Conservation (phyloP, 2,113 vertebrate genomes). For the Platichthys stellatus region DNA sequence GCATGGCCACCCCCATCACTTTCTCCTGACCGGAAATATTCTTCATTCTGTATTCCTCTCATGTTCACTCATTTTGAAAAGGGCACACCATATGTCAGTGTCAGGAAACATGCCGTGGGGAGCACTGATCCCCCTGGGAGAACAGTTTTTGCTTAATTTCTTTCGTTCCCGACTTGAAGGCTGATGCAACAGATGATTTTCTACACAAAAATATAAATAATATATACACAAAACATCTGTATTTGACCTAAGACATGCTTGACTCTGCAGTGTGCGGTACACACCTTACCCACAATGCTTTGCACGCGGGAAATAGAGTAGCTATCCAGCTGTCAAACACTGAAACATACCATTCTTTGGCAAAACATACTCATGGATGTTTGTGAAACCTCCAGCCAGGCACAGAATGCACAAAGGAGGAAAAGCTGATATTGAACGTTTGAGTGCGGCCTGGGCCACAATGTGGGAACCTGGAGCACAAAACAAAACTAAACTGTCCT, state of each 20-base stretch:
- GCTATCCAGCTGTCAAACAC: not conserved
- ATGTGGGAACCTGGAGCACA: too few relatives aligned
- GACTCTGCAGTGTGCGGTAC: too few relatives aligned
- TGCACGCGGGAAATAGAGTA: not conserved
- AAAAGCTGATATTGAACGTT: too few relatives aligned
- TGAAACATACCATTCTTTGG: not conserved
- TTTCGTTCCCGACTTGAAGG: not conserved
- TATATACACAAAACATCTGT: not conserved
- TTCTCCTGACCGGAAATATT: too few relatives aligned
- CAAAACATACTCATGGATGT: not conserved
- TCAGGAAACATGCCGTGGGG: not conserved
- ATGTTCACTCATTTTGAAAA: not conserved
- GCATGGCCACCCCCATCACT: too few relatives aligned
- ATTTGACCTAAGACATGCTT: not conserved
- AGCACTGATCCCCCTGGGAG: not conserved
- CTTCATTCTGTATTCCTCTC: not conserved
- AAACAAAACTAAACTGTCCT: too few relatives aligned
- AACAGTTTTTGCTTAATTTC: not conserved
- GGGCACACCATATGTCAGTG: not conserved
- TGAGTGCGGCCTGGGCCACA: too few relatives aligned
- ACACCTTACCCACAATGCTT: too few relatives aligned
- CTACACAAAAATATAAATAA: too few relatives aligned
- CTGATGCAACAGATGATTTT: too few relatives aligned
- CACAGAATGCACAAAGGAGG: too few relatives aligned
- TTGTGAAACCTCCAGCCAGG: not conserved